Base-by-base conservation (phyloP, 2,888 invertebrate species). In the Rhabditoides inermis region DNA sequence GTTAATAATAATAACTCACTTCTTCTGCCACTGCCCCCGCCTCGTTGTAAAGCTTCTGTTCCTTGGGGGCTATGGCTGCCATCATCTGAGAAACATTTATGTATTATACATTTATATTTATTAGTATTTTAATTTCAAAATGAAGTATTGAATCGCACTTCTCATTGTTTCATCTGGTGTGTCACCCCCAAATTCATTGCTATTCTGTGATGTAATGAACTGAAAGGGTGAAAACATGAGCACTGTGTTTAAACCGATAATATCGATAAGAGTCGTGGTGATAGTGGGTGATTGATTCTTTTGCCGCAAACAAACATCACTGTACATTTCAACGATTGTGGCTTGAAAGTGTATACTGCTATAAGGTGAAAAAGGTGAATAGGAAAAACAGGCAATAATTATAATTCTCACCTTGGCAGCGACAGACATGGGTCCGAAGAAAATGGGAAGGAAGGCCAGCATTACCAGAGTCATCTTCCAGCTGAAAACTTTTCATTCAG, bases 31-130 rank as follows among this genome's bases (percentile, higher is more conserved):
- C 56, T 6, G 66, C 65, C 10, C 73, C 73, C 23, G 75, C 76
- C n/a, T 54, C 50, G 12, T 62, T 63, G 45, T 72, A 72, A 2
- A 63, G 56, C 41, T 64, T 51, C 52, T 65, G 77, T 51, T 81
- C 80, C 52, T 77, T 57, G 3, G 76, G 75, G 18, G 78, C 74
- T 28, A 78, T 75, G 15, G 72, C 70, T 2, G 79, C 71, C 44
- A 79, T 75, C 47, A 78, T 49, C 79, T 80, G 48, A 22, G 56
- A 23, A n/a, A n/a, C n/a, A n/a, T n/a, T n/a, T n/a, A n/a, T n/a
- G n/a, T n/a, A n/a, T n/a, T n/a, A n/a, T n/a, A n/a, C n/a, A n/a
- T n/a, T n/a, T n/a, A n/a, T n/a, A n/a, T n/a, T n/a, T n/a, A n/a
- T n/a, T n/a, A n/a, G n/a, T n/a, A n/a, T n/a, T n/a, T n/a, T n/a